These are phyloP conservation scores for Pollenia amentaria DNA, from an alignment of 2,888 invertebrate genomes.

Conservation along the genomic window DNA sequence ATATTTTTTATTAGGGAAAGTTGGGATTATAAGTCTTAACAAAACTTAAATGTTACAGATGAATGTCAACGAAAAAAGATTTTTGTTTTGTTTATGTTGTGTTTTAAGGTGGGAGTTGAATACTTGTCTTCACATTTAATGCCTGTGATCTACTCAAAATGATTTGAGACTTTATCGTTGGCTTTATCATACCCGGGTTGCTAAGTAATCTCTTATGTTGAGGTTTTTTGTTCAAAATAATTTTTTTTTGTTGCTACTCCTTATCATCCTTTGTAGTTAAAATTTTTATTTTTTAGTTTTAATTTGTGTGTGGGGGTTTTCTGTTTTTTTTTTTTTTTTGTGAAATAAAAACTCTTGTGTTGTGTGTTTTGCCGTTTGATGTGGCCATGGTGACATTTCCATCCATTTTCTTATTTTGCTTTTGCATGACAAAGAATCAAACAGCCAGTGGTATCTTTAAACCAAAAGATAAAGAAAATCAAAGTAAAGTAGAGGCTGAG, in stretches of 20 bases:
- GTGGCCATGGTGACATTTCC: conserved; percentile 49
- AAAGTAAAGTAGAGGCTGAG: background rate
- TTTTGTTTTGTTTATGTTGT: background rate
- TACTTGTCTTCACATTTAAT: background rate
- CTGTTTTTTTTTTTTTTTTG: background rate
- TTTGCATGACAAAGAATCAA: background rate
- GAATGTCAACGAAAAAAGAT: background rate
- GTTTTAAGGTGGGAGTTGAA: background rate
- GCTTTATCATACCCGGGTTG: background rate
- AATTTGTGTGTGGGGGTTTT: background rate
- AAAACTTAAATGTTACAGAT: background rate
- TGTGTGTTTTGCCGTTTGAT: conserved; percentile 39
- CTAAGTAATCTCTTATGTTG: conserved; percentile 46
- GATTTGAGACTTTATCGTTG: conserved; percentile 17
- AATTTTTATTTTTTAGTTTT: background rate
- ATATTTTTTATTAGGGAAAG: too few species aligned
- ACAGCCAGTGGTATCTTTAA: background rate
- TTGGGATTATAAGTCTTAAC: background rate
- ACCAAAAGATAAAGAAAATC: background rate
- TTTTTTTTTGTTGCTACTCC: background rate
- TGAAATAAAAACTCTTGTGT: conserved; percentile 8
- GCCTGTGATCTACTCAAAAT: conserved; percentile 25
- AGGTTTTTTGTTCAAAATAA: conserved; percentile 43
- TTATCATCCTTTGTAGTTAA: background rate
- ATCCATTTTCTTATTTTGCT: conserved; percentile 25